Percentiles rank a stretch among this genome's conserved stretches.
These are phyloP conservation scores for Sitodiplosis mosellana DNA, from an alignment of 1,140 invertebrate species.

Conservation along the genomic window DNA sequence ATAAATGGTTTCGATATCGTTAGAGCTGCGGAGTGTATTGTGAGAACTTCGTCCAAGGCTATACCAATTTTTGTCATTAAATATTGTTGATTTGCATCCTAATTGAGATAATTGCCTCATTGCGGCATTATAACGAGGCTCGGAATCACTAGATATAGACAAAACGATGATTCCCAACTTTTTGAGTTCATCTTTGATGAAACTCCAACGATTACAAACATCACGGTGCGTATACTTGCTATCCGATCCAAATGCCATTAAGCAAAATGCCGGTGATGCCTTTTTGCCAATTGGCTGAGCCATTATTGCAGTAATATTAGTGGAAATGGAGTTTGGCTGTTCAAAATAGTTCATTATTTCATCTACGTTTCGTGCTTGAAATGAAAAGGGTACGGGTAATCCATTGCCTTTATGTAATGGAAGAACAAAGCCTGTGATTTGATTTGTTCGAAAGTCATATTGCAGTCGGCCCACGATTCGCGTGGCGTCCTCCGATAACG, in stretches of 20 bases:
- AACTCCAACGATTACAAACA: neutral
- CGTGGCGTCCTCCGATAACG: neutral
- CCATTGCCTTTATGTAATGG: neutral
- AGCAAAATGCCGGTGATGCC: no score
- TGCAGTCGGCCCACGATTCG: neutral
- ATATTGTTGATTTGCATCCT: neutral
- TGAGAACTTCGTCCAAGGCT: no score
- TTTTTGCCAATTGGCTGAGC: no score
- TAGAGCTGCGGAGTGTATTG: no score
- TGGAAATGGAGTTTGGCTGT: no score
- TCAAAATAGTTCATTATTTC: neutral
- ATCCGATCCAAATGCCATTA: no score
- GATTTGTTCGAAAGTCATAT: neutral
- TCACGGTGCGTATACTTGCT: neutral
- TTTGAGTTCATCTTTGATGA: neutral
- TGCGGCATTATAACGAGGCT: neutral
- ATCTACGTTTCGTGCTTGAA: neutral
- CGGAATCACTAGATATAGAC: neutral
- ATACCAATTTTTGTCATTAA: neutral
- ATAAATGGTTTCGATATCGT: no score
- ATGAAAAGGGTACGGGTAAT: neutral
- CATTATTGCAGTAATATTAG: no score
- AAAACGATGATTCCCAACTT: neutral
- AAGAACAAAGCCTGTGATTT: neutral
- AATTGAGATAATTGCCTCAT: neutral